Evolutionary conservation across 92 coral and sea anemone genomes (phyloP).

Genomic region (Muricea muricata): DNA sequence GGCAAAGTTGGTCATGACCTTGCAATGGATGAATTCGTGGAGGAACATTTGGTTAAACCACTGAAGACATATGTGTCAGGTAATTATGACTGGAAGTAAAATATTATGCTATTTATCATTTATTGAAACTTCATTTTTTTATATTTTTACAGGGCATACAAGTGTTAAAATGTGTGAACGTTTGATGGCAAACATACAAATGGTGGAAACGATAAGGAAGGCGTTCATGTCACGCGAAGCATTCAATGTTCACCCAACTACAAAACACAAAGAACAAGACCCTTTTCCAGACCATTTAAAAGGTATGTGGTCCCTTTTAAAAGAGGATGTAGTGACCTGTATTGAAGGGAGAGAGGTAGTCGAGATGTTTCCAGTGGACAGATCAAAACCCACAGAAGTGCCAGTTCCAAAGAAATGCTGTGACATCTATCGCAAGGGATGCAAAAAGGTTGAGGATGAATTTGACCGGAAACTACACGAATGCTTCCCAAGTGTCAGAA

Average conservation of each 20-base stretch:
- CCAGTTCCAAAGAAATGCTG: background rate
- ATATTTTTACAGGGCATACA: constrained; percentile 46
- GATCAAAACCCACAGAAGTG: background rate
- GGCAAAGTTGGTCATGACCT: constrained; percentile 53
- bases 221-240: constrained; percentile 30
- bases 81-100: too few species aligned
- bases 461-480: background rate
- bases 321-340: background rate
- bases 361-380: background rate
- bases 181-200: constrained; percentile 39
- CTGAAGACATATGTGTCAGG: constrained; percentile 46
- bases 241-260: constrained; percentile 58
- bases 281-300: constrained; percentile 62
- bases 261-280: constrained; percentile 52
- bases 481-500: background rate
- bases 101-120: too few species aligned
- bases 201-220: constrained; percentile 18
- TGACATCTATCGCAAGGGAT: background rate
- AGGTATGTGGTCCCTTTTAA: too few species aligned
- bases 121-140: too few species aligned
- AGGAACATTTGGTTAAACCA: constrained; percentile 47
- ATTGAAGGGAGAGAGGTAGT: background rate
- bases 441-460: background rate
- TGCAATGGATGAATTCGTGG: constrained; percentile 61
- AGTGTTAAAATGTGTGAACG: constrained; percentile 33